Evolutionary conservation across 1,140 invertebrate genomes (phyloP).

Genomic region (Procambarus clarkii): DNA sequence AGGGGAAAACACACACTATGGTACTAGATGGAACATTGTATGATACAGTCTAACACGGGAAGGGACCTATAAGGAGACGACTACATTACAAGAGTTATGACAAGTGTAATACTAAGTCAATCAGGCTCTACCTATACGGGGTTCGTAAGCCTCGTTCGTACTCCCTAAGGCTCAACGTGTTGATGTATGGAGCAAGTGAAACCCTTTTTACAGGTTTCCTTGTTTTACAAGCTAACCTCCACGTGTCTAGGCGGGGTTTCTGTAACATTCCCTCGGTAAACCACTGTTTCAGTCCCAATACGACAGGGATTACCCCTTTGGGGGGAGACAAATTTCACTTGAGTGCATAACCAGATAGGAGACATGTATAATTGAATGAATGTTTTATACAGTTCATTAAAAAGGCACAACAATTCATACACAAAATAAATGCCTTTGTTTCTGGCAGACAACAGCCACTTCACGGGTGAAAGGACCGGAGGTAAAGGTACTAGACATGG

Average conservation of each 20-base stretch:
- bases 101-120: neutral
- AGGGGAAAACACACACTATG: no score
- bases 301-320: neutral
- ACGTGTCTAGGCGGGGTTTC: neutral
- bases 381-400: slow-evolving; percentile 7
- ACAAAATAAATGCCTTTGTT: slow-evolving; percentile 13
- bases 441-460: slow-evolving; percentile 2
- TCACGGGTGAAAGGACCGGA: neutral
- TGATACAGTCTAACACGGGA: no score
- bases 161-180: neutral
- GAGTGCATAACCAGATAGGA: neutral
- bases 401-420: slow-evolving; percentile 46
- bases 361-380: neutral
- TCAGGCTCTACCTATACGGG: neutral
- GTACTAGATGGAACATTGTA: no score
- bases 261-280: neutral
- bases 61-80: no score
- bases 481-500: slow-evolving; percentile 2
- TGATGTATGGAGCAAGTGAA: no score
- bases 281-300: neutral
- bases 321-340: neutral
- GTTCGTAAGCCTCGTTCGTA: neutral
- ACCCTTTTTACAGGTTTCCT: neutral
- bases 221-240: neutral
- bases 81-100: no score